Percentiles rank a stretch among this genome's conserved stretches.
phyloP scores from a whole-genome alignment of 2,113 vertebrate genomes.

The Rostratula benghalensis region DNA sequence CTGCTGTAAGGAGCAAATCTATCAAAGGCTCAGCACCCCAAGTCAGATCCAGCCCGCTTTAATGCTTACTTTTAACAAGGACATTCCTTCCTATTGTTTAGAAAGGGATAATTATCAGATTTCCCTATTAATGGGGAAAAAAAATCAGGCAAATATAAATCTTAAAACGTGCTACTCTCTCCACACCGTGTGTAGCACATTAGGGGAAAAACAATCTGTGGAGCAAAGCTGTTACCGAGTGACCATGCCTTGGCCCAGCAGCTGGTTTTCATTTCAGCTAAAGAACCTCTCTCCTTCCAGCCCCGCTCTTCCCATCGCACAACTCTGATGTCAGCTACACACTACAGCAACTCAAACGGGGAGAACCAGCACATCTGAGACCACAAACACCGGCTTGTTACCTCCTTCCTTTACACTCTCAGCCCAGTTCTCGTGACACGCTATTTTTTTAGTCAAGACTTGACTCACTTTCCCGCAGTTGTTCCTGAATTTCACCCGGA shows the following conservation, averaged over 20 bases:
- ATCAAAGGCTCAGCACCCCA: constrained; percentile 40
- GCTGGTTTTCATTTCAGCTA: neutral
- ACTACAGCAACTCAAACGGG: neutral
- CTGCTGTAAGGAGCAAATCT: constrained; percentile 25
- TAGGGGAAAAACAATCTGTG: neutral
- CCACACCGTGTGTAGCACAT: neutral
- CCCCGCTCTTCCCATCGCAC: neutral
- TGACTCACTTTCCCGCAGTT: neutral
- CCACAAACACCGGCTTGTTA: fast-evolving
- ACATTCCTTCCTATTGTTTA: constrained; percentile 5
- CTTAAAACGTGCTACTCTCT: neutral
- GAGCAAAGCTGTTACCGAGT: neutral
- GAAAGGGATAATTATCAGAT: constrained; percentile 20
- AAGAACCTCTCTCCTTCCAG: neutral
- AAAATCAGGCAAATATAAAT: neutral
- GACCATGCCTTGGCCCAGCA: neutral
- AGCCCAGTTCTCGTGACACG: neutral
- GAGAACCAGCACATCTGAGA: neutral
- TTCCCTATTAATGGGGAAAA: constrained; percentile 11
- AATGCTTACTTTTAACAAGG: constrained; percentile 26
- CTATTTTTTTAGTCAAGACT: neutral
- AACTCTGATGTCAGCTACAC: neutral
- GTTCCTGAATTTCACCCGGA: neutral
- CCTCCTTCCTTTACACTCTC: fast-evolving
- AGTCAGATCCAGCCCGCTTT: neutral